Percentiles rank a stretch among this genome's conserved stretches.
Conservation (phyloP, 2,113 vertebrate genomes). For the Casuarius casuarius region DNA sequence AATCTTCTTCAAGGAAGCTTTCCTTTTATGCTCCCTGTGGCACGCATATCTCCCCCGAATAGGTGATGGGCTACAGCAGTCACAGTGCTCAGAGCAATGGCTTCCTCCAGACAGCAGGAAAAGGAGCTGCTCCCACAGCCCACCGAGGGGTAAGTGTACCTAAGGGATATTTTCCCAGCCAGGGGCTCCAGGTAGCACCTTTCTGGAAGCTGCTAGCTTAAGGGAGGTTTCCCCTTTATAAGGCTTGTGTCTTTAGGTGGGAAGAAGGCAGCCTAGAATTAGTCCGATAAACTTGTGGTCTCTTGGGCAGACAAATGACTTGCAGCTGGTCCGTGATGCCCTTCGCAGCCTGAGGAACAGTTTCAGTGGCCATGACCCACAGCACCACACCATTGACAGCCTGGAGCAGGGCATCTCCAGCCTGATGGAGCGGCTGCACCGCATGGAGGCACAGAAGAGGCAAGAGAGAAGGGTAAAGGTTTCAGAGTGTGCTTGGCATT, state of each 20-base stretch:
- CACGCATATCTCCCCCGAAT: not conserved
- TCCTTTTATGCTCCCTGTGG: not conserved
- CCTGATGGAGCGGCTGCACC: constrained; percentile 90
- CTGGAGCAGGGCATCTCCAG: constrained; percentile 95
- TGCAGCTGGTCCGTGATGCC: constrained; percentile 92
- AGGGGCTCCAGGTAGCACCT: not conserved
- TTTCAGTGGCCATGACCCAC: constrained; percentile 92
- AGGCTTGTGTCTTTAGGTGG: not conserved
- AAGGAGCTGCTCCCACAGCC: constrained; percentile 71
- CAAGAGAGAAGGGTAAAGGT: constrained; percentile 80
- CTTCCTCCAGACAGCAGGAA: constrained; percentile 79
- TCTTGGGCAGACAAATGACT: constrained; percentile 84
- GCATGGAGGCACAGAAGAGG: constrained; percentile 82
- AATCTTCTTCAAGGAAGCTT: not conserved
- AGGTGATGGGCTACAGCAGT: constrained; percentile 69
- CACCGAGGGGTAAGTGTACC: constrained; percentile 81
- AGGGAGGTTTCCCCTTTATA: not conserved
- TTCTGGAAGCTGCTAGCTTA: not conserved
- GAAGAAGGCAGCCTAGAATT: not conserved
- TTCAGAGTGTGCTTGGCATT: not conserved
- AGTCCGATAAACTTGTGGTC: not conserved
- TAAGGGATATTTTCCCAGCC: not conserved
- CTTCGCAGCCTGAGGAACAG: constrained; percentile 92
- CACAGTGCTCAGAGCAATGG: constrained; percentile 86
- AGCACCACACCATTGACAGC: constrained; percentile 98